Base-by-base conservation (phyloP, 2,797 vertebrate genomes). In the Fistularia commersonii region DNA sequence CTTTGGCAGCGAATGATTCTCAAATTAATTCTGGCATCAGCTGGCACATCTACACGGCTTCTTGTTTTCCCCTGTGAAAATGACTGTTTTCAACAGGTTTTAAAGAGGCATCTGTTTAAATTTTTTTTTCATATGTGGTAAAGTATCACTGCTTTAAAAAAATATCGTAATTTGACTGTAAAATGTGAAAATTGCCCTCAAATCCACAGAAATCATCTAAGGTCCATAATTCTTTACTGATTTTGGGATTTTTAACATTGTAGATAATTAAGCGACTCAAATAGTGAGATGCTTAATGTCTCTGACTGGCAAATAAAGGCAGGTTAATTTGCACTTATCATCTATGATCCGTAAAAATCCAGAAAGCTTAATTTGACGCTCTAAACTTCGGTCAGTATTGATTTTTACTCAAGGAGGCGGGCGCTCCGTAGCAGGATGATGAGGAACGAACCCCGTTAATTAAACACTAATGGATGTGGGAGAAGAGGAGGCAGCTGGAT, bases 341-440 rank as follows among this genome's bases (percentile, higher is more conserved):
- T 69, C 60, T 54, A 5, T 48, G 42, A 82, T 69, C 60, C 57
- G 47, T 63, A 54, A 67, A 66, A 62, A 65, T 48, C 41, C 60
- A 56, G 53, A 76, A 48, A 69, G 46, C 48, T 43, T 54, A 44
- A 68, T 52, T 37, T 74, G 74, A 69, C 54, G 45, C 60, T 50
- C 49, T 64, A 72, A 76, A 77, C 73, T 73, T 58, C 62, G 65
- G 70, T 84, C 72, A 86, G 80, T 74, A 81, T 67, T 81, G 60
- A 72, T 77, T 56, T 81, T 80, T 80, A 81, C 72, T 76, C 52
- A 71, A 57, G 69, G 42, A 50, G 58, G 33, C 59, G 44, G 38
- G 46, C 57, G 36, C 55, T 41, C 40, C 43, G 42, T 45, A 48
- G 49, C 53, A 54, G 40, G 46, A 57, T 65, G 64, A 83, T 77